These are phyloP conservation scores for Dicycla oo DNA, from an alignment of 2,888 invertebrate genomes.

Conservation along the genomic window DNA sequence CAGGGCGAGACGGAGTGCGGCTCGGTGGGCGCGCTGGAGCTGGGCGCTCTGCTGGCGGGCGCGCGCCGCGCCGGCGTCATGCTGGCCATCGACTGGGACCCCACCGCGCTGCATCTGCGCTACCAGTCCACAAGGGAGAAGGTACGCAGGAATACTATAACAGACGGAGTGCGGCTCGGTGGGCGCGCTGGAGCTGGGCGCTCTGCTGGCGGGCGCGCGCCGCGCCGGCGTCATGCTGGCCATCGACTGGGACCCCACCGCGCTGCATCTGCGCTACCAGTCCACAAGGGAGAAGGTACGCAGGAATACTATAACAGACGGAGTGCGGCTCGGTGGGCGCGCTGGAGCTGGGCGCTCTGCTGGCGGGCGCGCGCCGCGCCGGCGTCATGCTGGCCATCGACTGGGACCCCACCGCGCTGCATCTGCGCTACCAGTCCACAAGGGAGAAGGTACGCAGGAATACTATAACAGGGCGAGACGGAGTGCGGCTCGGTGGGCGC, in stretches of 20 bases:
- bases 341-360: constrained; percentile 66
- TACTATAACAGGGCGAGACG: neutral
- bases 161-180: constrained; percentile 38
- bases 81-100: constrained; percentile 98
- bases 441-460: constrained; percentile 91
- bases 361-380: constrained; percentile 63
- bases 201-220: constrained; percentile 65
- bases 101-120: constrained; percentile 97
- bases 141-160: constrained; percentile 76
- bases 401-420: constrained; percentile 98
- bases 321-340: constrained; percentile 38
- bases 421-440: constrained; percentile 96
- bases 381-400: constrained; percentile 93
- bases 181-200: constrained; percentile 59
- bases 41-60: constrained; percentile 66
- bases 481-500: constrained; percentile 38
- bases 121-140: constrained; percentile 95
- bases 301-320: neutral
- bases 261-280: constrained; percentile 97
- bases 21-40: constrained; percentile 49
- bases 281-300: constrained; percentile 93
- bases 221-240: constrained; percentile 89
- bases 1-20: constrained; percentile 34
- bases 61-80: constrained; percentile 67
- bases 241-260: constrained; percentile 98